Evolutionary conservation across 2,797 vertebrate species (phyloP).

Genomic region (Melanitta fusca): DNA sequence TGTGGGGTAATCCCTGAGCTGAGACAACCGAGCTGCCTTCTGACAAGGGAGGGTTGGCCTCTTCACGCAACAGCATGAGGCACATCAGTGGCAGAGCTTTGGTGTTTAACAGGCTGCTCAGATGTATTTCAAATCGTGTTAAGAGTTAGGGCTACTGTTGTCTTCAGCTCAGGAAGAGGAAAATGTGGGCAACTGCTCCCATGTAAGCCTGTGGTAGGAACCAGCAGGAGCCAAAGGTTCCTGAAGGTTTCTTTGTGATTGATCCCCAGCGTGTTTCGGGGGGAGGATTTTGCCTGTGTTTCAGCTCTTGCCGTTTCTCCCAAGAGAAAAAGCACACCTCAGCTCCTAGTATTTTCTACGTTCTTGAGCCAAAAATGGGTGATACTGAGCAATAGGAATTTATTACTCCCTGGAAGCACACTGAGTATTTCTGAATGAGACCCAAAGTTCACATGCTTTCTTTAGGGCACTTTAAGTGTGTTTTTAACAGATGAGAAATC

Average conservation of each 20-base stretch:
- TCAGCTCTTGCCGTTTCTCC: not conserved
- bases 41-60: slow-evolving; percentile 8
- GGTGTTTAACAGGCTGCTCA: not conserved
- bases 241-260: not conserved
- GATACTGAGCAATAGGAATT: not conserved
- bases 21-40: not conserved
- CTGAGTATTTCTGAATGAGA: not conserved
- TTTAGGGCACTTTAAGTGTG: not conserved
- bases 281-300: slow-evolving; percentile 13
- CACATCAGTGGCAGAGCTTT: not conserved
- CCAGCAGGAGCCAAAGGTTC: not conserved
- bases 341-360: not conserved
- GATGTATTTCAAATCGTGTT: not conserved
- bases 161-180: not conserved
- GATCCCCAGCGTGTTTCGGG: not conserved
- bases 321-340: not conserved
- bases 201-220: not conserved
- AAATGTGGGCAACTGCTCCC: not conserved
- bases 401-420: not conserved
- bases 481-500: slow-evolving; percentile 10
- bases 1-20: not conserved
- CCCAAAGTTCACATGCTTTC: not conserved
- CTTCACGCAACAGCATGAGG: not conserved
- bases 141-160: not conserved
- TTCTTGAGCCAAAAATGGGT: not conserved